Conservation (phyloP, 2,888 invertebrate species). For the Cecidostiba fungosa region DNA sequence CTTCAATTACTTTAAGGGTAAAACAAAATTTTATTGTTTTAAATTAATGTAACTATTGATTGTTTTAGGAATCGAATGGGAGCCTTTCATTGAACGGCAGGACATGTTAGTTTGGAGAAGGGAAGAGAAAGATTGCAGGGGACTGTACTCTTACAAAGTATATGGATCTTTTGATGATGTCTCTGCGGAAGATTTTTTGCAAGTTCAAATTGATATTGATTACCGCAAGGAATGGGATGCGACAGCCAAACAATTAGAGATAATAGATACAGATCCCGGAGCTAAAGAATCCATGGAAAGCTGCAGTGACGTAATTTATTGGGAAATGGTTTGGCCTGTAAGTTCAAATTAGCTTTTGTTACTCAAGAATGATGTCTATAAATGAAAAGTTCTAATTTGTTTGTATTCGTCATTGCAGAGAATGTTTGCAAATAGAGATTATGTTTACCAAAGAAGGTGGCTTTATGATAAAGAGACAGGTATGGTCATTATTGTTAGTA, state of each 20-base stretch:
- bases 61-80: constrained; percentile 83
- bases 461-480: constrained; percentile 83
- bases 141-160: constrained; percentile 92
- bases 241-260: constrained; percentile 87
- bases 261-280: constrained; percentile 86
- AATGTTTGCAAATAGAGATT: constrained; percentile 92
- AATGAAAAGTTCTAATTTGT: not conserved
- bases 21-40: constrained; percentile 12
- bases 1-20: constrained; percentile 1
- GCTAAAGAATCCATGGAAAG: constrained; percentile 79
- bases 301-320: constrained; percentile 88
- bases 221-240: constrained; percentile 91
- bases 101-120: constrained; percentile 92
- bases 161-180: constrained; percentile 92
- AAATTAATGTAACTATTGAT: constrained; percentile 13
- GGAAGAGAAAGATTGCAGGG: constrained; percentile 84
- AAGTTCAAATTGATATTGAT: constrained; percentile 90
- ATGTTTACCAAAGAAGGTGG: constrained; percentile 87
- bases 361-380: constrained; percentile 1
- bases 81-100: constrained; percentile 89
- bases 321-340: constrained; percentile 95
- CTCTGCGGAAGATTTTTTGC: constrained; percentile 89
- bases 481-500: constrained; percentile 85
- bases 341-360: constrained; percentile 73
- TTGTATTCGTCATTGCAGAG: constrained; percentile 81